Evolutionary conservation across 2,888 invertebrate species (phyloP), one percentile per base, ranked within the genome.

Genomic region (Lasius platythorax): DNA sequence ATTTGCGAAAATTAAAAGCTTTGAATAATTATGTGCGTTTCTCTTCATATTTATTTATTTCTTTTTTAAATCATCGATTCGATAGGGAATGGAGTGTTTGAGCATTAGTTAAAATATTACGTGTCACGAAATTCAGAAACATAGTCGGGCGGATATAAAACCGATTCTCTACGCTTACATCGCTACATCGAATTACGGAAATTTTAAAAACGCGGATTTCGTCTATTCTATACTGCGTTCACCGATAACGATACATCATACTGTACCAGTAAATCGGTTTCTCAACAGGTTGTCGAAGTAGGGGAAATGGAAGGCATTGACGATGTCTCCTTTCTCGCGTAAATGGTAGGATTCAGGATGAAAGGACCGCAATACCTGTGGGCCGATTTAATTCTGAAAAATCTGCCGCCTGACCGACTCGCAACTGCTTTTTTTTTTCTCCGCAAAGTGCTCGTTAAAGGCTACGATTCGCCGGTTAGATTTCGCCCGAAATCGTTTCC

Each of bases 401-500:
- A 88, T 90, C 86, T 87, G 83, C 82, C 82, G 87, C 79, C 67
- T 76, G 84, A 87, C 87, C 87, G 87, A 56, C 11, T 30, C 83
- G 82, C 72, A 72, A 64, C 66, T 58, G 43, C 79, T 70, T 75
- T 78, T 78, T 61, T 23, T 56, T 53, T 33, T 11, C 37, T 53
- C 84, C 82, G 67, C 67, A 78, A 82, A 79, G 85, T 84, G 84
- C 84, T 76, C 75, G 84, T 81, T 85, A 82, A 87, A 87, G 85
- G 83, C 53, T 79, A 78, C 87, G 84, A 85, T 83, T 74, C 76
- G 81, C 67, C 76, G 86, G 86, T 85, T 84, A 87, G 86, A 85
- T 84, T 74, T 82, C 70, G 61, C 50, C 70, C 81, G 85, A 87
- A 87, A 89, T 84, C 88, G 89, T 89, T 89, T 89, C 82, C 86